These are phyloP conservation scores for Archips xylosteana DNA, from an alignment of 2,888 invertebrate genomes.

Conservation along the genomic window DNA sequence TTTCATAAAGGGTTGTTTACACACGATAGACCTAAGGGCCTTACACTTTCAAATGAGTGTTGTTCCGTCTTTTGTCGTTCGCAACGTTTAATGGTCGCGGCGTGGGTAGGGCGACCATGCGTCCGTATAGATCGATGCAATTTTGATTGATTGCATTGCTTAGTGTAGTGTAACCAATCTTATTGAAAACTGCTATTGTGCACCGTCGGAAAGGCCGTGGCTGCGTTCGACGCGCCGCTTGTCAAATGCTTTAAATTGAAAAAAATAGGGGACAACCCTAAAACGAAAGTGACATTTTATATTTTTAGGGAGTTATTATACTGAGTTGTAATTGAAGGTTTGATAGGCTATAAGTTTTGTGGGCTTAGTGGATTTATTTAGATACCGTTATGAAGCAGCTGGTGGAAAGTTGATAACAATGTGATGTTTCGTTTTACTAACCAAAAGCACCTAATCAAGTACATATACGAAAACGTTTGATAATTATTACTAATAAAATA, in stretches of 20 bases:
- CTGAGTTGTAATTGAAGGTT: slow-evolving; percentile 50
- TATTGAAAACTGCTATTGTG: slow-evolving; percentile 84
- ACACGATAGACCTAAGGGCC: neutral
- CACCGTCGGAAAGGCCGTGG: slow-evolving; percentile 75
- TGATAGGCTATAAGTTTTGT: slow-evolving; percentile 31
- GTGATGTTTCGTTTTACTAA: neutral
- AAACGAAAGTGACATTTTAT: slow-evolving; percentile 78
- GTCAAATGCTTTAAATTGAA: slow-evolving; percentile 84
- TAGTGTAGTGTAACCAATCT: slow-evolving; percentile 86
- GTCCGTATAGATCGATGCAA: slow-evolving; percentile 78
- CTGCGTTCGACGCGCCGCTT: slow-evolving; percentile 80
- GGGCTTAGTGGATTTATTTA: slow-evolving; percentile 9
- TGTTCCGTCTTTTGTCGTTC: slow-evolving; percentile 35
- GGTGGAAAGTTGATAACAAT: neutral
- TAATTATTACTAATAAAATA: no score
- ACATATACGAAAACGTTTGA: no score
- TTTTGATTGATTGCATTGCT: slow-evolving; percentile 85
- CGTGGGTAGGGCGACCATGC: slow-evolving; percentile 61
- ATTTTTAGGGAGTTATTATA: slow-evolving; percentile 71
- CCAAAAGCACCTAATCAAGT: no score
- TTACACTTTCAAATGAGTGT: slow-evolving; percentile 21
- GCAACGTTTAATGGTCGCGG: slow-evolving; percentile 45
- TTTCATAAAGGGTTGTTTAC: neutral
- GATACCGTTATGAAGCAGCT: neutral
- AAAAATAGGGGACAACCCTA: slow-evolving; percentile 81